These are phyloP conservation scores for Pseudoatta argentina DNA, from an alignment of 1,140 invertebrate genomes.

Conservation along the genomic window DNA sequence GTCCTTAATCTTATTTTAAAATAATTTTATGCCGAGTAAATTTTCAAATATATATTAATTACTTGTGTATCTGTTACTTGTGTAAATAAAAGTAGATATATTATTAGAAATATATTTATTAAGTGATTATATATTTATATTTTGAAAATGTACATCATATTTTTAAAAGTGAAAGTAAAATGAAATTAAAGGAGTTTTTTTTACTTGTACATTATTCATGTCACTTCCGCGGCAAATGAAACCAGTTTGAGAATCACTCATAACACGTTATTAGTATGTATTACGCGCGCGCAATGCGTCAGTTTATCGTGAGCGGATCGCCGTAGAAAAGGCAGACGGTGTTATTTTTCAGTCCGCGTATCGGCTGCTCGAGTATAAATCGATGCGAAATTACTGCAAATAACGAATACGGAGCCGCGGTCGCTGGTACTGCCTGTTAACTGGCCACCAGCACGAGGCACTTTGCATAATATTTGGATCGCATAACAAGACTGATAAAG, in stretches of 20 bases:
- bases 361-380: conserved; percentile 78
- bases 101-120: conserved; percentile 19
- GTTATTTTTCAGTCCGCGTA: conserved; percentile 67
- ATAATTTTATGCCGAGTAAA: background rate
- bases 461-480: conserved; percentile 82
- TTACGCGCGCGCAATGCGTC: conserved; percentile 43
- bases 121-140: background rate
- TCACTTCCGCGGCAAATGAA: conserved; percentile 1
- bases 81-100: background rate
- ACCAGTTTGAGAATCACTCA: conserved; percentile 39
- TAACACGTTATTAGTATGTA: conserved; percentile 45
- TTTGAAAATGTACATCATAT: background rate
- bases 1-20: background rate
- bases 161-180: background rate
- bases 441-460: conserved; percentile 76
- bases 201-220: background rate
- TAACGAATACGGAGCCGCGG: conserved; percentile 74
- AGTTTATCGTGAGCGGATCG: conserved; percentile 49
- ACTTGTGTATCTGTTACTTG: too few species aligned
- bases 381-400: conserved; percentile 80
- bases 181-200: conserved; percentile 20
- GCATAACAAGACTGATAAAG: conserved; percentile 74
- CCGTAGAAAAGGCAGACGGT: conserved; percentile 24
- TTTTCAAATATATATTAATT: background rate
- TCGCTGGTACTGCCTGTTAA: conserved; percentile 71